Base-by-base conservation (phyloP, 2,797 vertebrate genomes). In the Clarias pachynema region DNA sequence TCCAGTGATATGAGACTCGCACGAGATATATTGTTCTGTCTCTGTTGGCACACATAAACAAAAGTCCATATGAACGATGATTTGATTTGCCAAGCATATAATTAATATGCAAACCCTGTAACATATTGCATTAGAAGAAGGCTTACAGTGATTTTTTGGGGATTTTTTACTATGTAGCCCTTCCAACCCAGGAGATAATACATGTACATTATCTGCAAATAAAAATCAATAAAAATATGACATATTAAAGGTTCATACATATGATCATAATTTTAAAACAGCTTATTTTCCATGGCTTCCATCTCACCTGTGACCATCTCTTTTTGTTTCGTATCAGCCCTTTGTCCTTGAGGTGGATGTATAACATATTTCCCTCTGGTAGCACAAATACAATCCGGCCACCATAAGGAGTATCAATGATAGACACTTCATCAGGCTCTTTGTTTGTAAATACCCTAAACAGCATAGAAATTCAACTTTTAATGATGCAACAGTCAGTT, bases 101-200 rank as follows among this genome's bases (percentile, higher is more conserved):
- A 79, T 6, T 29, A 49, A 22, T 59, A 24, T 34, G 9, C n/a
- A 29, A 68, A 26, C 8, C n/a, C 34, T 44, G 3, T 29, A 24
- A 9, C 37, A 49, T 79, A 18, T 72, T 4, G 37, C 6, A 22
- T 79, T 22, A 65, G 18, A 15, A 62, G 15, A 84, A 75, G 2
- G 20, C 93, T 89, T 93, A 96, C 95, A 63, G 69, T 90, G 84
- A 94, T 93, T 90, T 93, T 95, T 77, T 93, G 92, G 49, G 95
- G 95, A 88, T 95, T 96, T 90, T 96, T 96, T 77, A 85, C 62
- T 9, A 95, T 87, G 87, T 95, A 96, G 74, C 95, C 95, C 87
- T 96, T 96, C 94, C 94, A 96, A 34, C 95, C 96, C 5, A 96
- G 94, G 37, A 96, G 92, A 87, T 96, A 96, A 88, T 96, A 96